Percentiles rank a stretch among this genome's conserved stretches.
Conservation (phyloP, 2,797 vertebrate species). For the Enteromius trimaculatus region DNA sequence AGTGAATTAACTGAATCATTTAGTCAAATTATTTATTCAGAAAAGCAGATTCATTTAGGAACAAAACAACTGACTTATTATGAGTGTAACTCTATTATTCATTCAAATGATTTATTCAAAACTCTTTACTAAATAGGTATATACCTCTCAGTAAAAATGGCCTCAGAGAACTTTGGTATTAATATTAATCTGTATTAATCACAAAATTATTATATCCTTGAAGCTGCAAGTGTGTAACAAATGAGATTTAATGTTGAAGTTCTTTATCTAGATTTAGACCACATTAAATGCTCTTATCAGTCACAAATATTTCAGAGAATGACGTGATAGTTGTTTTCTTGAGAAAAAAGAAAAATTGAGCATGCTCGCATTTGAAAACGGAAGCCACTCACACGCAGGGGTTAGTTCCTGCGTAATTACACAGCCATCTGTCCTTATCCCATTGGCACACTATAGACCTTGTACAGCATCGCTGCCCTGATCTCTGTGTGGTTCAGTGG, state of each 20-base stretch:
- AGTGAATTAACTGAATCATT: neutral
- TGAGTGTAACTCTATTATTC: neutral
- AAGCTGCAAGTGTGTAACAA: constrained; percentile 6
- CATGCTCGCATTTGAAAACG: constrained; percentile 2
- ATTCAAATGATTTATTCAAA: neutral
- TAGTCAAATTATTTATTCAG: neutral
- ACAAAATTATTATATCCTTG: neutral
- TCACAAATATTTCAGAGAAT: neutral
- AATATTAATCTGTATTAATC: neutral
- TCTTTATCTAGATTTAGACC: neutral
- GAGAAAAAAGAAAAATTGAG: constrained; percentile 14
- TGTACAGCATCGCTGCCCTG: constrained; percentile 53
- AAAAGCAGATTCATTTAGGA: neutral
- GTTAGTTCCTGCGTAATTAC: constrained; percentile 63
- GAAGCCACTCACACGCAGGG: constrained; percentile 40
- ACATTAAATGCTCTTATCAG: neutral
- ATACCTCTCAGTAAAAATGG: neutral
- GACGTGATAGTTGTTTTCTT: neutral
- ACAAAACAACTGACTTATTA: neutral
- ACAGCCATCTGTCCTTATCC: constrained; percentile 59
- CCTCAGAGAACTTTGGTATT: neutral
- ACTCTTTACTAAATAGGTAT: neutral
- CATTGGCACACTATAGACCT: constrained; percentile 55
- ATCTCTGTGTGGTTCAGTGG: constrained; percentile 53
- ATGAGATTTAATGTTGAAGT: neutral